phyloP scores from a whole-genome alignment of 2,888 invertebrate species.

The Hypsopygia costalis region DNA sequence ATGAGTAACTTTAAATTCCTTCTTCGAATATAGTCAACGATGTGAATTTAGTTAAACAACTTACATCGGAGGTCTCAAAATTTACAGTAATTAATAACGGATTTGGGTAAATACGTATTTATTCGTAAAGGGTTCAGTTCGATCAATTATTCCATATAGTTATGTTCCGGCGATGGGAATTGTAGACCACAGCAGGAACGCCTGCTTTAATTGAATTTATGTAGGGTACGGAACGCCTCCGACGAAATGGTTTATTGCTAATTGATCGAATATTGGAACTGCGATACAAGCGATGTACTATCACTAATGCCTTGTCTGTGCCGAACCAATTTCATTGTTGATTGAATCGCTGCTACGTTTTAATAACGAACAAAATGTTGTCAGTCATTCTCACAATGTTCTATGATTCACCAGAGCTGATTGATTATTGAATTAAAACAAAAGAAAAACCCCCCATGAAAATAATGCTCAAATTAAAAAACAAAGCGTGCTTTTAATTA shows the following conservation, averaged over 20 bases:
- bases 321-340: conserved; percentile 3
- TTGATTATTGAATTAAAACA: conserved; percentile 13
- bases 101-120: conserved; percentile 16
- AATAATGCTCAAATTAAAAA: conserved; percentile 3
- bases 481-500: conserved; percentile 39
- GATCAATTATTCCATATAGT: conserved; percentile 65
- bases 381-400: conserved; percentile 6
- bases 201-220: conserved; percentile 68
- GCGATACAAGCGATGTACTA: conserved; percentile 2
- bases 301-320: not conserved
- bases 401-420: conserved; percentile 4
- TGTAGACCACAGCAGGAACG: conserved; percentile 29
- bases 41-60: conserved; percentile 3
- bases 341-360: conserved; percentile 12
- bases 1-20: no score
- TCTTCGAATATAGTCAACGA: conserved; percentile 1
- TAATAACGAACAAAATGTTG: conserved; percentile 3
- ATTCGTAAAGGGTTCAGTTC: conserved; percentile 41
- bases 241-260: conserved; percentile 62
- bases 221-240: conserved; percentile 51
- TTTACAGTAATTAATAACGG: conserved; percentile 11
- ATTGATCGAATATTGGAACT: conserved; percentile 59
- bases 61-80: conserved; percentile 5
- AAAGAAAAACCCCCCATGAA: conserved; percentile 2
- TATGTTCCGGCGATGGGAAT: conserved; percentile 44